These are phyloP conservation scores for Drosophila orosa DNA, from an alignment of 1,140 invertebrate species.

Conservation along the genomic window DNA sequence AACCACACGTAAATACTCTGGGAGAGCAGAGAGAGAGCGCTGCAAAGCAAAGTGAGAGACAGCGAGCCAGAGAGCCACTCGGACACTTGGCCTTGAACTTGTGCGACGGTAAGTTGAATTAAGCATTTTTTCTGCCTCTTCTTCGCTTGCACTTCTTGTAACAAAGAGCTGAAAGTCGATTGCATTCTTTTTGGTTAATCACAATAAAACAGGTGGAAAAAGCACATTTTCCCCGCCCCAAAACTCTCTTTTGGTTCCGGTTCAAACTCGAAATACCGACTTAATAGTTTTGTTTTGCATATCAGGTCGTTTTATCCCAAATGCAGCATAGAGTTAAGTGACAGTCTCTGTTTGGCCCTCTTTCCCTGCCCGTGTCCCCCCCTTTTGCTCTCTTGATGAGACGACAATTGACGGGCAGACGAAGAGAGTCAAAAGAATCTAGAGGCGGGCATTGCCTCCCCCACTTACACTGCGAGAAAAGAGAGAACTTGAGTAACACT, in stretches of 20 bases:
- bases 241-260: slow-evolving; percentile 25
- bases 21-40: slow-evolving; percentile 23
- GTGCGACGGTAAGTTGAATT: slow-evolving; percentile 75
- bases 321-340: slow-evolving; percentile 70
- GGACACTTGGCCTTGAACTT: slow-evolving; percentile 79
- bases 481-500: slow-evolving; percentile 2
- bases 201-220: neutral
- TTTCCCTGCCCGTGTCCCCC: neutral
- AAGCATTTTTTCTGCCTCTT: slow-evolving; percentile 35
- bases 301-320: slow-evolving; percentile 38
- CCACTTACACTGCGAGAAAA: slow-evolving; percentile 36
- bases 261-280: slow-evolving; percentile 62
- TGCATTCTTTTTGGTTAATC: neutral
- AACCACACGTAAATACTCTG: slow-evolving; percentile 5
- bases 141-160: slow-evolving; percentile 45
- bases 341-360: slow-evolving; percentile 14
- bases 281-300: slow-evolving; percentile 75
- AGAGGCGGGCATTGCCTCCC: slow-evolving; percentile 29
- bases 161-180: slow-evolving; percentile 19
- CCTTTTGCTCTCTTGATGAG: slow-evolving; percentile 12
- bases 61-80: slow-evolving; percentile 36
- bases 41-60: slow-evolving; percentile 34
- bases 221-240: neutral
- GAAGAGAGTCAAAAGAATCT: slow-evolving; percentile 18
- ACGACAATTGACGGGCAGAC: slow-evolving; percentile 31